These are phyloP conservation scores for Centropus bengalensis DNA, from an alignment of 2,113 vertebrate species.

Conservation along the genomic window DNA sequence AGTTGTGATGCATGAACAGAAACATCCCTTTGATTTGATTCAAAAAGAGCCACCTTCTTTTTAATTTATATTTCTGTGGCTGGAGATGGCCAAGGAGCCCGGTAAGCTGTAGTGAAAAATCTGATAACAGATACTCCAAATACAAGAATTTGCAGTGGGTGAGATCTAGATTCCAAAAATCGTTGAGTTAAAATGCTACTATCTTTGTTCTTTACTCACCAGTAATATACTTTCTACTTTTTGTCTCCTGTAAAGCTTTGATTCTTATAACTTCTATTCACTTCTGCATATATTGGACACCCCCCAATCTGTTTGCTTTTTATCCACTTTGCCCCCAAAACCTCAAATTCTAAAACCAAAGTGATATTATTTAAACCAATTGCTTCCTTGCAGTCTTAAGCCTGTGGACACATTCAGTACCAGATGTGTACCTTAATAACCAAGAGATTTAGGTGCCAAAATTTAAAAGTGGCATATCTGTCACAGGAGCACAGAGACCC, in stretches of 20 bases:
- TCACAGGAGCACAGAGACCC: not conserved
- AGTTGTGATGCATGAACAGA: not conserved
- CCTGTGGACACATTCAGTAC: not conserved
- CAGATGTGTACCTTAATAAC: not conserved
- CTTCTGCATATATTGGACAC: not conserved
- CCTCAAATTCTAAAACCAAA: not conserved
- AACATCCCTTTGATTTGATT: not conserved
- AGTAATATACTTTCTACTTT: not conserved
- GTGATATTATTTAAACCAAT: not conserved
- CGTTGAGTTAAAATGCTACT: fast-evolving
- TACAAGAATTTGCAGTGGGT: not conserved
- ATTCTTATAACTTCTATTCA: not conserved
- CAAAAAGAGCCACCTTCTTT: not conserved
- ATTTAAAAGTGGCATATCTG: not conserved
- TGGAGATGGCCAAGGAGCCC: not conserved
- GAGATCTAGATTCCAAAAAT: not conserved
- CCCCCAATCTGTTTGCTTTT: not conserved
- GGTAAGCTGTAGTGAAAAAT: not conserved
- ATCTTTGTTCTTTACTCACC: not conserved
- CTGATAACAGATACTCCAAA: not conserved
- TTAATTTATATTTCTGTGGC: not conserved
- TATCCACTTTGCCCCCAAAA: not conserved
- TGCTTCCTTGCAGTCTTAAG: not conserved
- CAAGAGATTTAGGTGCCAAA: not conserved
- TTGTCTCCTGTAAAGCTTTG: not conserved